Evolutionary conservation across 2,888 invertebrate species (phyloP), one percentile per base, ranked within the genome.

Genomic region (Microctonus aethiopoides): DNA sequence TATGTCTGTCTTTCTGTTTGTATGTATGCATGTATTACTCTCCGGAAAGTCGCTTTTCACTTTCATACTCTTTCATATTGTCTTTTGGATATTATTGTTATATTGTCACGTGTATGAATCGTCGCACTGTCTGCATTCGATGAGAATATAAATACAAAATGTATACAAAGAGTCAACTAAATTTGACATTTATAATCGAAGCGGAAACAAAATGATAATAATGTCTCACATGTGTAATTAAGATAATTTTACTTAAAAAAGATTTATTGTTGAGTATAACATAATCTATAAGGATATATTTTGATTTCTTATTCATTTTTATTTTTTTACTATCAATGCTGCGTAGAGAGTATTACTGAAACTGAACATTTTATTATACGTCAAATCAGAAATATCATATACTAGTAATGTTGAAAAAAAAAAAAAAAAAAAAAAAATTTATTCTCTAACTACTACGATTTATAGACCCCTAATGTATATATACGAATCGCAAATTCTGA

Each of bases 31-130:
- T 68, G 72, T 70, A 73, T 72, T 74, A 77, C 76, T 77, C 78
- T 77, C 76, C 76, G 83, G 82, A 83, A 83, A 83, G 80, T 79
- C 78, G 79, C 82, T 82, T 83, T 83, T 83, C 83, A 83, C 83
- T 83, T 83, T 83, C 82, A 80, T 81, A 75, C 65, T 61, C 68
- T 65, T 59, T 60, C 46, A 57, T 63, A 57, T 60, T 26, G 51
- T 60, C 67, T 69, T 75, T 72, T 64, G 54, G 68, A 60, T 67
- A 59, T 61, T 68, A 54, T 26, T n/a, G n/a, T n/a, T n/a, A n/a
- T n/a, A 36, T 59, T n/a, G 52, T 62, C 56, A 62, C 32, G 36
- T 63, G 51, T 41, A 51, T 51, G 51, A 63, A 39, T 41, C 62
- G 62, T 51, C 62, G 39, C 29, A 63, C 51, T 20, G 24, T 63